phyloP scores from a whole-genome alignment of 1,140 invertebrate species.

The Colletes latitarsis region DNA sequence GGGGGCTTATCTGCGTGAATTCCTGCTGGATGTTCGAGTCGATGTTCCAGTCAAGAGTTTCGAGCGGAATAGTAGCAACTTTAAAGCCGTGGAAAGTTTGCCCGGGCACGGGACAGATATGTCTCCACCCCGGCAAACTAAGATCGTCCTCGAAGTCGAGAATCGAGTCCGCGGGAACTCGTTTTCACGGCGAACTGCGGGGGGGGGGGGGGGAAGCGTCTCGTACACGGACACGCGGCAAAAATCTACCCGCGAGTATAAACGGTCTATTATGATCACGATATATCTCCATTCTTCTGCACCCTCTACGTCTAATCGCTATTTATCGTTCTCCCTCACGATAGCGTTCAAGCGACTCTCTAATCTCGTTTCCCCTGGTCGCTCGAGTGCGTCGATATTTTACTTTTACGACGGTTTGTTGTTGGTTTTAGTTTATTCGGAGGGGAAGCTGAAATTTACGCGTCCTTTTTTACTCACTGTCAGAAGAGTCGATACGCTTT shows the following conservation, averaged over 20 bases:
- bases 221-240: neutral
- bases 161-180: constrained; percentile 39
- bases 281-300: neutral
- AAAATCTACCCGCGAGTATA: neutral
- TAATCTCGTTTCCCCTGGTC: neutral
- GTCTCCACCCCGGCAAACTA: constrained; percentile 37
- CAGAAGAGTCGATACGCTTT: no score
- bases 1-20: constrained; percentile 50
- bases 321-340: constrained; percentile 32
- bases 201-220: neutral
- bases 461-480: no score
- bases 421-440: no score
- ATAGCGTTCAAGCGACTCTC: constrained; percentile 9
- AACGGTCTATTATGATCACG: neutral
- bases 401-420: neutral
- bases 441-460: no score
- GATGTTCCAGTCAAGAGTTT: constrained; percentile 51
- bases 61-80: constrained; percentile 47
- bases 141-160: constrained; percentile 30
- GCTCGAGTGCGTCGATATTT: constrained; percentile 11
- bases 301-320: neutral
- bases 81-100: constrained; percentile 61
- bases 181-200: neutral
- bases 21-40: constrained; percentile 60
- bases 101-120: constrained; percentile 50